Conservation (phyloP, 2,888 invertebrate species). For the Drosophila histrio region DNA sequence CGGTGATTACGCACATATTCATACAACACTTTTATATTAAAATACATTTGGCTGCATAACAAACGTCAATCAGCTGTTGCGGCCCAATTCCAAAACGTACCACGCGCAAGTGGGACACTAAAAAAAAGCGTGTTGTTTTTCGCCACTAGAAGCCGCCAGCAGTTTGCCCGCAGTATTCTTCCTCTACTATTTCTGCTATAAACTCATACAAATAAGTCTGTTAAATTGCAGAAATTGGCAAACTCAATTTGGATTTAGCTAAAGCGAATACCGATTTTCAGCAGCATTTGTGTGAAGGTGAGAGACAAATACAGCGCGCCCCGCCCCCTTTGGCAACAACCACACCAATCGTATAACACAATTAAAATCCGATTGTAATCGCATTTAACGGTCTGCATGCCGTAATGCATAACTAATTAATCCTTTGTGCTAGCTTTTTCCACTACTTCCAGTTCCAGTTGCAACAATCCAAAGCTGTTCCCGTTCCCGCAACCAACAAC, state of each 20-base stretch:
- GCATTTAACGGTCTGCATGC: conserved; percentile 3
- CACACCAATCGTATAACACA: conserved; percentile 4
- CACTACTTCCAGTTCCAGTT: conserved; percentile 58
- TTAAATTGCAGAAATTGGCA: conserved; percentile 74
- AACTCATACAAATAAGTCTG: conserved; percentile 16
- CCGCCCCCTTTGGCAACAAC: not conserved
- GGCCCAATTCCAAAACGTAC: conserved; percentile 40
- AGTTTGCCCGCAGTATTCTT: conserved; percentile 53
- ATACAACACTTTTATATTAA: conserved; percentile 17
- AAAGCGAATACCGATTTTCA: conserved; percentile 79
- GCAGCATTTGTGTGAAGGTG: conserved; percentile 82
- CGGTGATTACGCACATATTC: conserved; percentile 60
- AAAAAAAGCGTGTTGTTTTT: conserved; percentile 58
- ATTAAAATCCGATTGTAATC: conserved; percentile 14
- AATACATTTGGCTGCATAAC: conserved; percentile 36
- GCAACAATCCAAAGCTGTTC: conserved; percentile 37
- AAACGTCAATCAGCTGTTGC: conserved; percentile 55
- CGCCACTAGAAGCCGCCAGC: conserved; percentile 47
- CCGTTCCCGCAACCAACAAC: conserved; percentile 20
- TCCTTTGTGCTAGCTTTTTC: conserved; percentile 40
- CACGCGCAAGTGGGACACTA: conserved; percentile 52
- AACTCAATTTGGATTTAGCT: conserved; percentile 76
- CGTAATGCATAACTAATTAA: conserved; percentile 16
- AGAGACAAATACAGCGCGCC: conserved; percentile 22
- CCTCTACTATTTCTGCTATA: conserved; percentile 7